A percentile compares a stretch with the other conserved stretches of the same genome.
Conservation (phyloP, 2,888 invertebrate species). For the Aspidiotus destructor region DNA sequence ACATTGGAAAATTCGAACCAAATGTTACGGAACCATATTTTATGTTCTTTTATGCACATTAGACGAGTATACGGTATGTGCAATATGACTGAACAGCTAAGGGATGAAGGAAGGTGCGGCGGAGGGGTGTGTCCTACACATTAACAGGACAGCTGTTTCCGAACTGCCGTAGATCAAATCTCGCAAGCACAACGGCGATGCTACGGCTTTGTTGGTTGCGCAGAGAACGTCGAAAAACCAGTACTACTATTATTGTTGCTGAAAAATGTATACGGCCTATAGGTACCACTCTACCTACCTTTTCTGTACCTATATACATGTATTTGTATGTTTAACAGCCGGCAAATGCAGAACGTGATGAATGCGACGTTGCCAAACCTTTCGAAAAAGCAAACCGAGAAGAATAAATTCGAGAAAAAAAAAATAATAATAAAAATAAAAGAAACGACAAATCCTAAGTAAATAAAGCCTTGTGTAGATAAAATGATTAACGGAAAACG, state of each 20-base stretch:
- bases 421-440: not conserved
- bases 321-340: conserved; percentile 11
- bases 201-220: conserved; percentile 12
- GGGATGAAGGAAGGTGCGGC: conserved; percentile 19
- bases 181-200: conserved; percentile 12
- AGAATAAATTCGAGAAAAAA: too few relatives aligned
- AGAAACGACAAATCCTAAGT: conserved; percentile 2
- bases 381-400: too few relatives aligned
- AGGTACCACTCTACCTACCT: too few relatives aligned
- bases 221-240: conserved; percentile 21
- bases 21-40: conserved; percentile 18
- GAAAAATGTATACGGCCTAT: conserved; percentile 13
- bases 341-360: conserved; percentile 4
- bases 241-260: conserved; percentile 30
- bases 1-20: conserved; percentile 18
- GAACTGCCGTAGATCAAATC: conserved; percentile 29
- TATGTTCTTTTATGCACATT: conserved; percentile 23
- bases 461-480: not conserved
- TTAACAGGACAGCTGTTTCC: conserved; percentile 32
- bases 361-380: conserved; percentile 24
- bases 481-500: conserved; percentile 2
- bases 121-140: conserved; percentile 29
- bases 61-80: conserved; percentile 15
- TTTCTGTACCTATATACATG: conserved; percentile 22
- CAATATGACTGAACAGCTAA: conserved; percentile 26